Evolutionary conservation across 2,888 invertebrate genomes (phyloP), one percentile per base, ranked within the genome.

Genomic region (Stenodera caucasica): DNA sequence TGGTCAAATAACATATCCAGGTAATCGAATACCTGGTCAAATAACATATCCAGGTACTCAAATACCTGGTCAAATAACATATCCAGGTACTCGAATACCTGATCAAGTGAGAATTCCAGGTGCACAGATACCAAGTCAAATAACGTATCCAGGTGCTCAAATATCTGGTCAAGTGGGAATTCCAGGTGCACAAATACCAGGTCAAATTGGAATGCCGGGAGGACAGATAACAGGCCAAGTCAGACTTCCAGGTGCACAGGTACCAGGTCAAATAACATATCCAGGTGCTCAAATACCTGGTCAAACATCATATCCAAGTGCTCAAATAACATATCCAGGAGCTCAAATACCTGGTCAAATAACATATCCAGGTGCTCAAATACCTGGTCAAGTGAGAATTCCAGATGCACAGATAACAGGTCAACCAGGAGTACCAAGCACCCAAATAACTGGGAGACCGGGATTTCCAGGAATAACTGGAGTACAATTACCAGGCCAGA

Each of bases 261-360:
- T n/a, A n/a, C n/a, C n/a, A n/a, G 56, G 60, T 35, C 57, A 53
- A 60, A 37, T 33, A 54, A 57, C 50, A 23, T 45, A 59, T 37
- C 30, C 55, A 21, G 60, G 58, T 8, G 21, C 8, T 9, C 49
- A 49, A 55, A 1, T 8, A 26, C 26, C 18, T 1, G 15, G 18
- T 11, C 9, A 40, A 9, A n/a, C n/a, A n/a, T n/a, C n/a, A n/a
- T n/a, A n/a, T n/a, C n/a, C n/a, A n/a, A n/a, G n/a, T n/a, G n/a
- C n/a, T n/a, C n/a, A n/a, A n/a, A n/a, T 4, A 2, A 35, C n/a
- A 53, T 32, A 53, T 14, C 33, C 33, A 23, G 58, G 57, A 15
- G 45, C 21, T n/a, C 55, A 57, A 60, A 29, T 33, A 30, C 62
- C 64, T 18, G 64, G 60, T 11, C 49, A 53, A 30, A 30, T 11